These are phyloP conservation scores for Eupithecia dodoneata DNA, from an alignment of 2,888 invertebrate species.

Conservation along the genomic window DNA sequence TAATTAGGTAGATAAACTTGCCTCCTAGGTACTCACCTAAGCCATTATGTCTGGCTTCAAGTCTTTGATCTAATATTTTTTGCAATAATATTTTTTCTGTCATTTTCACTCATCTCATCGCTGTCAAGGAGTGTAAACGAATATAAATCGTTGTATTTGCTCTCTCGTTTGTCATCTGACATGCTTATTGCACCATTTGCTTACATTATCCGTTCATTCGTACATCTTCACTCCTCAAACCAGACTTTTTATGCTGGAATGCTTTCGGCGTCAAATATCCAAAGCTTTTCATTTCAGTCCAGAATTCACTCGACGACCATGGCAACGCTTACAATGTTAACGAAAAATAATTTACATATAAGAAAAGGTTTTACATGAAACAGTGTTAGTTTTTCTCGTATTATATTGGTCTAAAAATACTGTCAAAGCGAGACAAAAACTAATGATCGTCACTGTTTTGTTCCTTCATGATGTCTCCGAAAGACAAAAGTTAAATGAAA, in stretches of 20 bases:
- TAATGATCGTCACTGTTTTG: neutral
- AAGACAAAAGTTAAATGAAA: neutral
- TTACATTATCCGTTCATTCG: constrained; percentile 36
- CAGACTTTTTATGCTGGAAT: neutral
- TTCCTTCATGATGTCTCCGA: neutral
- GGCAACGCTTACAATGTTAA: neutral
- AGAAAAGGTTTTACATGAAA: neutral
- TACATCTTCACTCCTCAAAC: constrained; percentile 41
- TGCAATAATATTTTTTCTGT: neutral
- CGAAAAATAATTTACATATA: neutral
- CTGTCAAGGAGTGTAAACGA: constrained; percentile 28
- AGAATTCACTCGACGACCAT: neutral
- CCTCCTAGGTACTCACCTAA: neutral
- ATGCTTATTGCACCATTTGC: constrained; percentile 46
- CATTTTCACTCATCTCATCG: constrained; percentile 15
- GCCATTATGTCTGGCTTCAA: neutral
- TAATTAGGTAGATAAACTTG: neutral
- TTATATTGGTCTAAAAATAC: neutral
- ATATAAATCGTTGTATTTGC: constrained; percentile 39
- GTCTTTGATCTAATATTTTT: neutral
- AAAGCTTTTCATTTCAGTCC: neutral
- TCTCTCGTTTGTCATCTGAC: constrained; percentile 45
- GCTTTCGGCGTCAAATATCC: neutral
- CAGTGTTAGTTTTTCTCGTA: neutral
- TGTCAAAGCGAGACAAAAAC: neutral